phyloP scores from a whole-genome alignment of 2,113 vertebrate species.

The Muntiacus muntjak region DNA sequence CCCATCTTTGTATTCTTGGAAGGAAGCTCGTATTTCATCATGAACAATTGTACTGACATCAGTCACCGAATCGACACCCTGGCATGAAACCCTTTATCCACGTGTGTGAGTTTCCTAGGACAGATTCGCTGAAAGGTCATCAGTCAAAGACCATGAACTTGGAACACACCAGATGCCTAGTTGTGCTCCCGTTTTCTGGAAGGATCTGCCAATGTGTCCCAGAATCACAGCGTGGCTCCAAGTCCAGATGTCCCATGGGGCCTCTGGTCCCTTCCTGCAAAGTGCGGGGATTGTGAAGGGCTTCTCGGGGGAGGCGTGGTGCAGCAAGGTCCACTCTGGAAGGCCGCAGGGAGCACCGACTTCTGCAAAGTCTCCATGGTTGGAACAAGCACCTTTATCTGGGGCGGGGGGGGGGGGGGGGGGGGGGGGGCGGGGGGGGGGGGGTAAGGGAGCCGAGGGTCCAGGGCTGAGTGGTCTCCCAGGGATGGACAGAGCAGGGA shows the following conservation, averaged over 20 bases:
- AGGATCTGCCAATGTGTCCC: accelerated
- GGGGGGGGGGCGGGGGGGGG: accelerated
- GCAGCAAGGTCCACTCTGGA: neutral
- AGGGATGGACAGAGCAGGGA: neutral
- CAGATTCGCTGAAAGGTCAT: neutral
- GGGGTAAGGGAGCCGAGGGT: neutral
- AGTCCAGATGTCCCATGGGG: accelerated
- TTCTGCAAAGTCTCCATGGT: accelerated
- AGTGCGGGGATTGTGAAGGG: neutral
- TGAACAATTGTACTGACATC: neutral
- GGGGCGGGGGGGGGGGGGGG: accelerated
- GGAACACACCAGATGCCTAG: no score
- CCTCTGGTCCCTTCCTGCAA: neutral
- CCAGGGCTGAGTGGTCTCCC: neutral
- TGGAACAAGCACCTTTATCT: neutral
- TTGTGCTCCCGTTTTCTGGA: neutral
- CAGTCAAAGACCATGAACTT: accelerated
- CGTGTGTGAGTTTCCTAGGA: neutral
- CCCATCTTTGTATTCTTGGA: neutral
- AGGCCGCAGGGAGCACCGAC: neutral
- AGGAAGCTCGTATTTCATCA: neutral
- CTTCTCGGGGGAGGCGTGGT: neutral
- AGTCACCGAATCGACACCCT: neutral
- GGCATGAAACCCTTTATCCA: no score
- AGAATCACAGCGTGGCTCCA: neutral